These are phyloP conservation scores for Platorchestia sp. DNA, from an alignment of 1,140 invertebrate genomes.

Conservation along the genomic window DNA sequence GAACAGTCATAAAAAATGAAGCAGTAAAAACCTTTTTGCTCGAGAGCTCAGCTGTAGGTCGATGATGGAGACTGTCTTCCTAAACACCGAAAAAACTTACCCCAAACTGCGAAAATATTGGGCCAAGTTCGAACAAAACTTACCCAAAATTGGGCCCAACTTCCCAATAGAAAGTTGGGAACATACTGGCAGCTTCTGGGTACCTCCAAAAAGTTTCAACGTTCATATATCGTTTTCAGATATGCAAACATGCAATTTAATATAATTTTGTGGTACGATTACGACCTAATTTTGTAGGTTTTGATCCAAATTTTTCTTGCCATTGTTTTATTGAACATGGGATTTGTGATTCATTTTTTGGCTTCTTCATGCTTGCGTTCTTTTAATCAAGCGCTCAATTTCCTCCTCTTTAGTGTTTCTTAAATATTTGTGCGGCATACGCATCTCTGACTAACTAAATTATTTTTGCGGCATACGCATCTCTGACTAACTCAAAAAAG, in stretches of 20 bases:
- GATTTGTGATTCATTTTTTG: no score
- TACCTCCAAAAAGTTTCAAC: not conserved
- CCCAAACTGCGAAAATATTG: conserved; percentile 22
- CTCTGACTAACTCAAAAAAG: no score
- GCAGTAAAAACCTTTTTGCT: conserved; percentile 57
- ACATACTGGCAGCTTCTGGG: not conserved
- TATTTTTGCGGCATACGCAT: not conserved
- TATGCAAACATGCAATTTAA: not conserved
- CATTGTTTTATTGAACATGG: no score
- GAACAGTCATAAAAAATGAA: conserved; percentile 55
- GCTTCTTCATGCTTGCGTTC: no score
- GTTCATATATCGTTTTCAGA: not conserved
- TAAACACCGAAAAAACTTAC: conserved; percentile 14
- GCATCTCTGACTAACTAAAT: no score
- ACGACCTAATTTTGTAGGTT: not conserved
- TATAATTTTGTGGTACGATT: not conserved
- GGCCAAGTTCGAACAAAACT: conserved; percentile 10
- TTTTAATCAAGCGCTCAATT: no score
- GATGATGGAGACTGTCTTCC: conserved; percentile 22
- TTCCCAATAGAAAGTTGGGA: not conserved
- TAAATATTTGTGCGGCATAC: not conserved
- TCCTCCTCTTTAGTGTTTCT: not conserved
- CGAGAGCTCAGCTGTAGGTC: not conserved
- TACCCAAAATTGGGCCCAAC: not conserved
- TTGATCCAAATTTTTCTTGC: not conserved